Conservation (phyloP, 1,140 invertebrate genomes). For the Pinna nobilis region DNA sequence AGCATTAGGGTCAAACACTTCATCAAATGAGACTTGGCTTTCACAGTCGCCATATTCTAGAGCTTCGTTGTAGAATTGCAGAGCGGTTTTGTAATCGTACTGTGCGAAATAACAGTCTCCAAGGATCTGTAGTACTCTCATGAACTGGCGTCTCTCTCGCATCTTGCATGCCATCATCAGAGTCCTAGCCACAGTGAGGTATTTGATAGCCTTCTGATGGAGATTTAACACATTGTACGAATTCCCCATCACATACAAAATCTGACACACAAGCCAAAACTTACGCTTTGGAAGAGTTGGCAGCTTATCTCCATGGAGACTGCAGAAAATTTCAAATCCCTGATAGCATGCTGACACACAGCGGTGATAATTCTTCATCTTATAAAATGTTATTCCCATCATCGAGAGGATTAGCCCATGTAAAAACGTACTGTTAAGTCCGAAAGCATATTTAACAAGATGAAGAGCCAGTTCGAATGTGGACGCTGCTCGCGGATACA, state of each 20-base stretch:
- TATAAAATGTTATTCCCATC: constrained; percentile 69
- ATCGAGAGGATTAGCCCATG: constrained; percentile 67
- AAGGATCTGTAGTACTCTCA: constrained; percentile 68
- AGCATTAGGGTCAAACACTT: constrained; percentile 64
- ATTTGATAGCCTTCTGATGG: constrained; percentile 69
- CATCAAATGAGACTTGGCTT: constrained; percentile 57
- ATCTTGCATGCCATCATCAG: constrained; percentile 63
- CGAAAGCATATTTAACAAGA: constrained; percentile 62
- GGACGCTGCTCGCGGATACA: constrained; percentile 66
- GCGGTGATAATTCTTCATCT: constrained; percentile 70
- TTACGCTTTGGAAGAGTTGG: constrained; percentile 61
- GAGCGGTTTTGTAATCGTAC: constrained; percentile 70
- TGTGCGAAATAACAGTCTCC: constrained; percentile 71
- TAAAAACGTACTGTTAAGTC: constrained; percentile 62
- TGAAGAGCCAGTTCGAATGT: constrained; percentile 67
- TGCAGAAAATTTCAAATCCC: constrained; percentile 68
- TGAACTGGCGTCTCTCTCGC: constrained; percentile 64
- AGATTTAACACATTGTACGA: constrained; percentile 68
- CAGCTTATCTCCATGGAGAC: constrained; percentile 63
- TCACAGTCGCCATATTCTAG: constrained; percentile 65
- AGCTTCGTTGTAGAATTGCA: constrained; percentile 69
- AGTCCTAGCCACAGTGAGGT: constrained; percentile 62
- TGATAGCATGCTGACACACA: constrained; percentile 69
- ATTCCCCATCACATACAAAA: constrained; percentile 70
- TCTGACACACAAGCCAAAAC: constrained; percentile 71